Conservation (phyloP, 2,888 invertebrate genomes). For the Tortrix viridana region DNA sequence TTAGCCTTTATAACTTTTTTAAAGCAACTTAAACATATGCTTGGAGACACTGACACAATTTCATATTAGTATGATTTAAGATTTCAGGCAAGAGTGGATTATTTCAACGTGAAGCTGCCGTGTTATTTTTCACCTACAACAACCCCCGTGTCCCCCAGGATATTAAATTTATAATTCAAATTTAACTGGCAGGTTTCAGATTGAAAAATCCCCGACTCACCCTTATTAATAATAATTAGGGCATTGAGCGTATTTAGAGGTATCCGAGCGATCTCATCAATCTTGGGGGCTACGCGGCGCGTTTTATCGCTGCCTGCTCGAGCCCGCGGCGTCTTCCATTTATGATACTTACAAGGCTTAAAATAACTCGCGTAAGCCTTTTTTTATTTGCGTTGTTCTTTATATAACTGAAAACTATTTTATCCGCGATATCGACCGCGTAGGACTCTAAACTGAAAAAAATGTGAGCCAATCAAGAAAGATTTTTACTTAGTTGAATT, state of each 20-base stretch:
- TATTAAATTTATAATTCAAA: conserved; percentile 1
- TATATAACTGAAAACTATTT: too few species aligned
- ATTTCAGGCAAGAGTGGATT: too few species aligned
- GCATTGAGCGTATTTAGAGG: conserved; percentile 35
- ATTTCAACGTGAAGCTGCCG: too few species aligned
- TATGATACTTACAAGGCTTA: not conserved
- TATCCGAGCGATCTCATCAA: conserved; percentile 29
- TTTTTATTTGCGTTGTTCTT: too few species aligned
- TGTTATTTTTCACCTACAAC: not conserved
- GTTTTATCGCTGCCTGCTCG: conserved; percentile 26
- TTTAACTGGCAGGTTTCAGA: conserved; percentile 10
- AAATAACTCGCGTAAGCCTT: not conserved
- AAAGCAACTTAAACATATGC: too few species aligned
- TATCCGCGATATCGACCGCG: too few species aligned
- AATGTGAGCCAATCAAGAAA: too few species aligned
- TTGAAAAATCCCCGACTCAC: conserved; percentile 24
- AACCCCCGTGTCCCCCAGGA: not conserved
- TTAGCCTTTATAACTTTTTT: too few species aligned
- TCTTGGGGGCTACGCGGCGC: conserved; percentile 27
- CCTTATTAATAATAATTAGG: conserved; percentile 37
- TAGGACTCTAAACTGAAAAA: too few species aligned
- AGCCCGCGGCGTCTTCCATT: not conserved
- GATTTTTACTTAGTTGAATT: too few species aligned
- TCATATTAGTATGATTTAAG: too few species aligned
- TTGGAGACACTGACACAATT: too few species aligned